These are phyloP conservation scores for Calyptomena viridis DNA, from an alignment of 2,113 vertebrate species.

Conservation along the genomic window DNA sequence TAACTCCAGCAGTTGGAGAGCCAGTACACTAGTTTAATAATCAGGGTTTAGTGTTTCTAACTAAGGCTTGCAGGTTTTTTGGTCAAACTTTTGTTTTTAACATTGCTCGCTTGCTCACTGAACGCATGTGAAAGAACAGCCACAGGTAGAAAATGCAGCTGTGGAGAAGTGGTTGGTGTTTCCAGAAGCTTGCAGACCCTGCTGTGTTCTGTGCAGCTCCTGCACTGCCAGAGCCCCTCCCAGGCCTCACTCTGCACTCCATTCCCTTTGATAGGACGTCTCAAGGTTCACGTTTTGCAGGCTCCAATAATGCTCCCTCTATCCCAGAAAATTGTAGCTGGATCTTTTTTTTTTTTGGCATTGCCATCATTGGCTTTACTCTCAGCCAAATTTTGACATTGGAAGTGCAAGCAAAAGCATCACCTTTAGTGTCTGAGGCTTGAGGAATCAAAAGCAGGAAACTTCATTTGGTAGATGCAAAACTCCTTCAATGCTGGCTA, in stretches of 20 bases:
- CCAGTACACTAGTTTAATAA: background rate
- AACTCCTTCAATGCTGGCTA: background rate
- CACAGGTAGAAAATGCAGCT: background rate
- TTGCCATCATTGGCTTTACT: background rate
- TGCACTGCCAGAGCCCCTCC: background rate
- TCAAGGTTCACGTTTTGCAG: background rate
- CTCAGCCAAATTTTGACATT: background rate
- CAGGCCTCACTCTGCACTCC: background rate
- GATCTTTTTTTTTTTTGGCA: background rate
- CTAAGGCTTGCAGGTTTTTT: background rate
- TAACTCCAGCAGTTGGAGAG: background rate
- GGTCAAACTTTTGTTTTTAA: background rate
- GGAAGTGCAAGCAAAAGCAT: background rate
- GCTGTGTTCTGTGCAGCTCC: background rate
- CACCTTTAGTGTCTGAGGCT: background rate
- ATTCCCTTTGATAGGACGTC: background rate
- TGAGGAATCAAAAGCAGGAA: background rate
- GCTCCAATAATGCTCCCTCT: background rate
- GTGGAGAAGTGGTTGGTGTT: background rate
- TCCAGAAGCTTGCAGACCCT: background rate
- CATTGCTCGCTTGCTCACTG: background rate
- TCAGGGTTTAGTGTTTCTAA: background rate
- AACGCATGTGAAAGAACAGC: rapidly evolving
- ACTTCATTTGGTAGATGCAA: background rate
- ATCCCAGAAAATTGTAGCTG: background rate